These are phyloP conservation scores for Mylabris phalerata DNA, from an alignment of 1,140 invertebrate genomes.

Conservation along the genomic window DNA sequence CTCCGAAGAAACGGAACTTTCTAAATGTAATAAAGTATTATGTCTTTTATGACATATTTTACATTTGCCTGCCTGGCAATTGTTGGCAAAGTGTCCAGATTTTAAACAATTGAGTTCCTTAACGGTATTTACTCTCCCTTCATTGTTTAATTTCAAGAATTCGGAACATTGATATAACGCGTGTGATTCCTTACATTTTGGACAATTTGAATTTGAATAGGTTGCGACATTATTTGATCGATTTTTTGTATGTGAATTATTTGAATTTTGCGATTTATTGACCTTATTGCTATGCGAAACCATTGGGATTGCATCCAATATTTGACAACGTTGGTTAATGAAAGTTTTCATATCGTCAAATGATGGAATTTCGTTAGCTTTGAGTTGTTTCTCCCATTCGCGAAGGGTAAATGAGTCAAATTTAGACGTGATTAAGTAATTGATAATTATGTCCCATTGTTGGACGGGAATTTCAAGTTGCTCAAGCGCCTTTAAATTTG, in stretches of 20 bases:
- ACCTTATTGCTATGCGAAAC: not conserved
- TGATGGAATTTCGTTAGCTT: not conserved
- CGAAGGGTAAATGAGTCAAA: not conserved
- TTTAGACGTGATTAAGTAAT: constrained; percentile 1
- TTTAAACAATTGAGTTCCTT: constrained; percentile 19
- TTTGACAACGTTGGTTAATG: not conserved
- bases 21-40: constrained; percentile 27
- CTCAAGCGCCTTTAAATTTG: too few relatives aligned
- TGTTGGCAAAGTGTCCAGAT: constrained; percentile 12
- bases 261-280: constrained; percentile 9
- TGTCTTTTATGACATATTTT: constrained; percentile 25
- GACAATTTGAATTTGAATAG: not conserved
- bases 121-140: not conserved
- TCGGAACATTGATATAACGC: constrained; percentile 9
- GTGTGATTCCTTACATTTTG: constrained; percentile 14
- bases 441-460: constrained; percentile 1
- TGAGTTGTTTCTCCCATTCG: constrained; percentile 1
- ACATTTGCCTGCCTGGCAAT: constrained; percentile 20
- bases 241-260: not conserved
- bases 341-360: constrained; percentile 3
- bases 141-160: constrained; percentile 1
- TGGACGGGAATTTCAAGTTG: not conserved
- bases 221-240: not conserved
- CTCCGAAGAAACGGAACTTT: not conserved
- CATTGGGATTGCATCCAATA: constrained; percentile 3